phyloP scores from a whole-genome alignment of 2,888 invertebrate species.

The Macrostomum cliftonense region DNA sequence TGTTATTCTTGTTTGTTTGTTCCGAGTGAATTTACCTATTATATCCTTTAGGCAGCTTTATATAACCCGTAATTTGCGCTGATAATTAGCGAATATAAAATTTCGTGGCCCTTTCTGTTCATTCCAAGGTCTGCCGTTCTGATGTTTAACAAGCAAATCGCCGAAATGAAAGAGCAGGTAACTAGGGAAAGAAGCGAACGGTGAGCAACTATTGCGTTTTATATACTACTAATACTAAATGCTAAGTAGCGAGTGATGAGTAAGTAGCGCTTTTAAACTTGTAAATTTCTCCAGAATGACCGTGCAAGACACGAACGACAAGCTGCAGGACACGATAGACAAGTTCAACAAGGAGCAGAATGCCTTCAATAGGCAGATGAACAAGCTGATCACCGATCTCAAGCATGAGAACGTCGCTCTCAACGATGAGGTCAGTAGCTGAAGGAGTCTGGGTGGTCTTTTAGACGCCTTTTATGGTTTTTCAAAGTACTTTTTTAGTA shows the following conservation, averaged over 20 bases:
- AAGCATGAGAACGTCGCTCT: constrained; percentile 24
- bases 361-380: constrained; percentile 23
- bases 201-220: constrained; percentile 14
- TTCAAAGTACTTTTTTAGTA: too few species aligned
- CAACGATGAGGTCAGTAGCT: constrained; percentile 26
- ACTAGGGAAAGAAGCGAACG: constrained; percentile 26
- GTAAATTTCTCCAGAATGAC: constrained; percentile 18
- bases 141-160: constrained; percentile 26
- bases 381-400: constrained; percentile 23
- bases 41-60: too few species aligned
- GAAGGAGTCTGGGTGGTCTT: too few species aligned
- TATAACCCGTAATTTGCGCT: too few species aligned
- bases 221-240: not conserved
- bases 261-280: not conserved
- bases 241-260: too few species aligned
- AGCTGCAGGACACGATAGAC: constrained; percentile 23
- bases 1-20: too few species aligned
- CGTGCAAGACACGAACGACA: constrained; percentile 22
- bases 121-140: constrained; percentile 22
- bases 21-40: too few species aligned
- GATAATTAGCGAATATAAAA: too few species aligned
- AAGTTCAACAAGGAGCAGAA: constrained; percentile 22
- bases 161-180: constrained; percentile 24
- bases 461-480: too few species aligned
- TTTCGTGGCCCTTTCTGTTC: too few species aligned